Conservation (phyloP, 1,140 invertebrate species). For the Acromyrmex heyeri region DNA sequence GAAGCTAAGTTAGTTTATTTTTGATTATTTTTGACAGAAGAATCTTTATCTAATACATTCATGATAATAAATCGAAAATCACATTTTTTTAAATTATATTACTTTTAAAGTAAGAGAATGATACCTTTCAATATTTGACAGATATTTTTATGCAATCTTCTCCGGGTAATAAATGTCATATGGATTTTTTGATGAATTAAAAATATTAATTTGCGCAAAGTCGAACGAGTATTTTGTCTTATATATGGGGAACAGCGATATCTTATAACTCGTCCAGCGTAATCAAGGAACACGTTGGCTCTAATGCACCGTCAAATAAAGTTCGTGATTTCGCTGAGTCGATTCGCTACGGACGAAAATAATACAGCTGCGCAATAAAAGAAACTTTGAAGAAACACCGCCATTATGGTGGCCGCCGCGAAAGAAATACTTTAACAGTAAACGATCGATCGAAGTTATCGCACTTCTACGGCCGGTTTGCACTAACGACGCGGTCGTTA, state of each 20-base stretch:
- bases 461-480: conserved; percentile 37
- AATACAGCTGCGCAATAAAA: conserved; percentile 34
- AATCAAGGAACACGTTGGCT: conserved; percentile 24
- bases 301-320: conserved; percentile 48
- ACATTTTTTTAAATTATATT: no score
- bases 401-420: conserved; percentile 26
- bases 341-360: conserved; percentile 48
- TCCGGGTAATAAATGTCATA: no score
- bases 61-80: no score
- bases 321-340: conserved; percentile 48
- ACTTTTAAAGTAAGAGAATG: no score
- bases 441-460: conserved; percentile 62
- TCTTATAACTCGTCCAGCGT: neutral
- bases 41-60: no score
- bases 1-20: no score
- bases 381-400: conserved; percentile 54
- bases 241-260: neutral
- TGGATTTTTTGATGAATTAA: neutral
- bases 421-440: conserved; percentile 46
- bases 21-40: no score
- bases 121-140: no score
- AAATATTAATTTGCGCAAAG: neutral
- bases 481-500: conserved; percentile 56
- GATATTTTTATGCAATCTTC: no score
- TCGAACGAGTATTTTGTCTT: neutral